Evolutionary conservation across 2,797 vertebrate genomes (phyloP), one percentile per base, ranked within the genome.

Genomic region (Agapornis canus): DNA sequence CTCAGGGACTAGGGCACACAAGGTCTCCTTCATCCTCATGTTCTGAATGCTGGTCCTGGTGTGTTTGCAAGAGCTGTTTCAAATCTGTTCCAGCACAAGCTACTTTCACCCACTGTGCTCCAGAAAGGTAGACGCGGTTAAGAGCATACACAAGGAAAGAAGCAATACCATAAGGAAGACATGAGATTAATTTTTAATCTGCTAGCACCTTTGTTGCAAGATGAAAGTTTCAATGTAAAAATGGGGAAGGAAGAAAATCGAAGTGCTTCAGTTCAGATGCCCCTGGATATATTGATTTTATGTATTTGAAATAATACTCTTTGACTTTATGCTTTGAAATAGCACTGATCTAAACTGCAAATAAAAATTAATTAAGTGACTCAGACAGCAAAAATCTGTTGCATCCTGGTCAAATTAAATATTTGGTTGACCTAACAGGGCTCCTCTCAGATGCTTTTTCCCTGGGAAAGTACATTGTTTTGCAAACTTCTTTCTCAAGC

Each of bases 291-390:
- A 70, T 73, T 77, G 76, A 10, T 86, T 75, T 80, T 88, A 42
- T 0, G 3, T 71, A 75, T 71, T 90, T 76, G 84, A 89, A 86
- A 76, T 27, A 3, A 43, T 80, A 40, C 42, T 82, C 43, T 79
- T 57, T 86, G 84, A 89, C 56, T 90, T 87, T 54, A 63, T 85
- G 82, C 76, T 88, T 88, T 75, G 64, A 80, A 87, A 63, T 32
- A 76, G 13, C 51, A 77, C 37, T 4, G 29, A 56, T 73, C 48
- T 40, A 73, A 88, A 85, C 72, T 26, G 76, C 72, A 95, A 96
- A 93, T 91, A 84, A 91, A 81, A 94, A 70, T 80, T 66, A 86
- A 83, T 91, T 86, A 70, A 87, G 77, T 92, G 84, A 90, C 82
- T 95, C 82, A 70, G 76, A 63, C 1, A 1, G 60, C 68, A 82